Evolutionary conservation across 92 coral and sea anemone species (phyloP), one percentile per base, ranked within the genome.

Genomic region (Phenganax marumi): DNA sequence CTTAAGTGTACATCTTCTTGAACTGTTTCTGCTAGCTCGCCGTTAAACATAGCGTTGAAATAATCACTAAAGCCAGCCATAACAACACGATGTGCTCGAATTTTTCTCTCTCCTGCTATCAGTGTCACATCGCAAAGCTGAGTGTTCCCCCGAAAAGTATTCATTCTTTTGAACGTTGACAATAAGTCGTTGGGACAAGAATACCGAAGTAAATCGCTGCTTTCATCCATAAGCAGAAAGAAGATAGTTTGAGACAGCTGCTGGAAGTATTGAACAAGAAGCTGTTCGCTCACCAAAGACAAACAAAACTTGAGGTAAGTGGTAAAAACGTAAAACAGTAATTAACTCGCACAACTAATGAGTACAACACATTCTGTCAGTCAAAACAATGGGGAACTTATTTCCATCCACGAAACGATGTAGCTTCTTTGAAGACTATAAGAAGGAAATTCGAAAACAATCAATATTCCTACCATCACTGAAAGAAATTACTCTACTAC

Each of bases 21-120:
- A 26, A 80, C 73, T n/a, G 93, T 89, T 80, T 96, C 99, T 3
- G 96, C 88, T 83, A 96, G 82, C 6, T 92, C 99, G 24, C 97
- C 91, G 7, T 97, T 96, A 74, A 96, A 96, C 99, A 96, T 92
- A 0, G 99, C 99, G 81, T 97, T 90, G 73, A 96, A 96, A 88
- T 96, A 96, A 78, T 96, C 99, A 83, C 99, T 96, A 83, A 96
- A 96, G 22, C 97, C 97, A 8, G 99, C 97, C 69, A 96, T 86
- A 55, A 96, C 92, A 14, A 96, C 89, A 17, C 96, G 91, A 68
- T 96, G 99, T 46, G 99, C 99, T 80, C 81, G 86, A 56, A 96
- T 89, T 62, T 83, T 87, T 71, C 84, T 92, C 81, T 92, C 95
- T 13, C 97, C 97, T 72, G 90, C 93, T 49, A 92, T 88, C 39